Base-by-base conservation (phyloP, 2,113 vertebrate genomes). In the Tyrannus savana region DNA sequence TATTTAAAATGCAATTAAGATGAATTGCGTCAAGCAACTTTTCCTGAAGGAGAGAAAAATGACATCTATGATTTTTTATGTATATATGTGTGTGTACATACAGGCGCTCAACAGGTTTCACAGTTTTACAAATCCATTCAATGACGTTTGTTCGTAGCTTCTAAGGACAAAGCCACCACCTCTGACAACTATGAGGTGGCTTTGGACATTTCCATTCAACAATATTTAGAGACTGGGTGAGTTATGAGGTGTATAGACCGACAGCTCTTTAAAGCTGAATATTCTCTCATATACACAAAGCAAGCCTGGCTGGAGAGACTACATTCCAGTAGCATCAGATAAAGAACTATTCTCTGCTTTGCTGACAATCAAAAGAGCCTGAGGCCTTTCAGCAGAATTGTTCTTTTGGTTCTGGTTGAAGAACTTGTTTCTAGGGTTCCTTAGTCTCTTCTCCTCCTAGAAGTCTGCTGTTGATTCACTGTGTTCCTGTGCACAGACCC, bases 251-350 rank as follows among this genome's bases (percentile, higher is more conserved):
- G 8, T 37, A 46, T 2, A 19, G 3, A 62, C 25, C 30, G 58
- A 46, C 15, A 90, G 68, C 33, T 66, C 71, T 66, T 68, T 49
- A 80, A 76, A 83, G 50, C n/a, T 19, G 25, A 77, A n/a, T 66
- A 67, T 44, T 81, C 79, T 62, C 53, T 80, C 63, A 50, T 8
- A 73, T 16, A 46, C 17, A 50, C 33, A 81, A 80, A 69, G 68
- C 50, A 77, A 88, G 88, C 50, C 68, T 55, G 55, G 76, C 76
- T 80, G 59, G 72, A 95, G 55, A 90, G 55, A 88, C 68, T 19
- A 80, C 75, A 69, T 97, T 96, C 90, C 90, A 93, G 33, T 14
- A 90, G 73, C 86, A 80, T 55, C 92, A 74, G 39, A 80, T 42
- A 76, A 93, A 88, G 33, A 68, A 67, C 68, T 63, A 13, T 49